phyloP scores from a whole-genome alignment of 2,888 invertebrate genomes.

The Mimumesa dahlbomi region DNA sequence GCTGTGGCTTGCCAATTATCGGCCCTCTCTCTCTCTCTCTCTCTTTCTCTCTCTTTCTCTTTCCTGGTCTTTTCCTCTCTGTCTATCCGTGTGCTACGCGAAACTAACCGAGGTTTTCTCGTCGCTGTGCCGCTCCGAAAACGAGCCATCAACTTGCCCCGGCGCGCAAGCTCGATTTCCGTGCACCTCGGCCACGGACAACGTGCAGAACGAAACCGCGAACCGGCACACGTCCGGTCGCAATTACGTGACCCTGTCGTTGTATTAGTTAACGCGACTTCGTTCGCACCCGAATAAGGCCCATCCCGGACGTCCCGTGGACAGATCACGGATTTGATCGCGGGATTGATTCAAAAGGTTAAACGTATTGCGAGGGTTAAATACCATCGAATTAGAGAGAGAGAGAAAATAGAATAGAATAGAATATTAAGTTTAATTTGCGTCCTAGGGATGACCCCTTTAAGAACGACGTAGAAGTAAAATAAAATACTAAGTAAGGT shows the following conservation, averaged over 20 bases:
- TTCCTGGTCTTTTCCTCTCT: neutral
- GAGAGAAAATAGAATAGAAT: no score
- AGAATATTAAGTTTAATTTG: no score
- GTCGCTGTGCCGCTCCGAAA: constrained; percentile 24
- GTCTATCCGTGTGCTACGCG: neutral
- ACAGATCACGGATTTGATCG: no score
- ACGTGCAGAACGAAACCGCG: constrained; percentile 41
- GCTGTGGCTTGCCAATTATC: constrained; percentile 64
- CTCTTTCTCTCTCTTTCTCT: constrained; percentile 20
- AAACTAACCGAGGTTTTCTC: constrained; percentile 22
- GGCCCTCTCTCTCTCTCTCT: constrained; percentile 33
- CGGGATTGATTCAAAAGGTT: no score
- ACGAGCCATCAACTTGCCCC: constrained; percentile 39
- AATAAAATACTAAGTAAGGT: no score
- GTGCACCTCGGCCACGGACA: constrained; percentile 17
- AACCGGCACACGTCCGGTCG: constrained; percentile 44
- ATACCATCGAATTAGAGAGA: no score
- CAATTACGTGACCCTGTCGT: constrained; percentile 44
- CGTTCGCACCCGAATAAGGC: constrained; percentile 1
- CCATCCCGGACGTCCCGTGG: no score
- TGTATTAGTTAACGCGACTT: constrained; percentile 36
- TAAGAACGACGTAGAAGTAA: no score
- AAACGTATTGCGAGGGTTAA: no score
- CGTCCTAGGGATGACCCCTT: no score
- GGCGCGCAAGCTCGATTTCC: constrained; percentile 43